A percentile compares a stretch with the other conserved stretches of the same genome.
These are phyloP conservation scores for Lophura nycthemera DNA, from an alignment of 2,113 vertebrate genomes.

Conservation along the genomic window DNA sequence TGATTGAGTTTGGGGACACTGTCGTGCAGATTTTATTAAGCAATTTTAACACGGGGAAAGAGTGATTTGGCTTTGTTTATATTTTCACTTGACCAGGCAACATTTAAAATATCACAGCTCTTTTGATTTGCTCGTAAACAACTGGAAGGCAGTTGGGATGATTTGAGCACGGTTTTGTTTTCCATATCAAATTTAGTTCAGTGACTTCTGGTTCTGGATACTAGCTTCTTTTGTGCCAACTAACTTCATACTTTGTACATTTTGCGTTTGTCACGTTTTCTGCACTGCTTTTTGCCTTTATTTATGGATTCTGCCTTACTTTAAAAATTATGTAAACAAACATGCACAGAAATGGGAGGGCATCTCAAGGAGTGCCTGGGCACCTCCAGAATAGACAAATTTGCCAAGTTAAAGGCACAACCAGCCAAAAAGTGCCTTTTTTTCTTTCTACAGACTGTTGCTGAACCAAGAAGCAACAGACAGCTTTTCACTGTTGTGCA, in stretches of 20 bases:
- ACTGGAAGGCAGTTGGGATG: constrained; percentile 49
- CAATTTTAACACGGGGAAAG: constrained; percentile 50
- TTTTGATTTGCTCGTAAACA: constrained; percentile 44
- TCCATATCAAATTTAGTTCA: constrained; percentile 50
- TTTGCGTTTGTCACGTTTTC: constrained; percentile 57
- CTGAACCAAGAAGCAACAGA: constrained; percentile 39
- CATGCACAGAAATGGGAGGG: constrained; percentile 50
- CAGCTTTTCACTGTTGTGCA: constrained; percentile 37
- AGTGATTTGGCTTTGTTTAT: constrained; percentile 62
- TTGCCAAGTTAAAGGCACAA: constrained; percentile 74
- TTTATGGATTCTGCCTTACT: constrained; percentile 75
- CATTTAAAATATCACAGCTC: constrained; percentile 38
- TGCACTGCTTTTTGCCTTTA: constrained; percentile 69
- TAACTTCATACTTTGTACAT: constrained; percentile 52
- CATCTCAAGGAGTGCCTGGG: constrained; percentile 67
- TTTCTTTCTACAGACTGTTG: constrained; percentile 47
- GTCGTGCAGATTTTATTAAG: constrained; percentile 48
- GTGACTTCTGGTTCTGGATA: constrained; percentile 57
- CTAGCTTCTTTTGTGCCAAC: constrained; percentile 63
- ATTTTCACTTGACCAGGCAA: constrained; percentile 54
- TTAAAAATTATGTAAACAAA: constrained; percentile 28
- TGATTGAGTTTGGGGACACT: constrained; percentile 41
- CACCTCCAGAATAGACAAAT: constrained; percentile 45
- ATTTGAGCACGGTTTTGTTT: constrained; percentile 40
- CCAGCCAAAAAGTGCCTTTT: constrained; percentile 91